phyloP scores from a whole-genome alignment of 1,140 invertebrate genomes.

The Tetramorium alpestre region DNA sequence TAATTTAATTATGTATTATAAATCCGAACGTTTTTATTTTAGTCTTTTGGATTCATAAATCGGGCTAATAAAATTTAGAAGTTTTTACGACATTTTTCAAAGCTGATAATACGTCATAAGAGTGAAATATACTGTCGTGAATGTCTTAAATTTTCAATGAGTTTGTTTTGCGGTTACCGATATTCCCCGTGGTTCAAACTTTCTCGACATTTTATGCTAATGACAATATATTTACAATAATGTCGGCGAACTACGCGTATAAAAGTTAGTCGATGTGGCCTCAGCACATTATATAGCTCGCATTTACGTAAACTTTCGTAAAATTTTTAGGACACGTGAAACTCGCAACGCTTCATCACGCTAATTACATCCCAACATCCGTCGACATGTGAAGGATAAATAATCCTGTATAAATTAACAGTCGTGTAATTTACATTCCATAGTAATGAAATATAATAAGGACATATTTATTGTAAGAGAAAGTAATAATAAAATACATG shows the following conservation, averaged over 20 bases:
- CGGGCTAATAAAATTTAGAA: neutral
- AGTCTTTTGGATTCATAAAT: neutral
- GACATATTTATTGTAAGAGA: neutral
- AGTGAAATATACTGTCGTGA: neutral
- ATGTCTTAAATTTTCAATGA: slow-evolving; percentile 44
- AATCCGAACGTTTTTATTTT: neutral
- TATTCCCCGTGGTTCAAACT: slow-evolving; percentile 32
- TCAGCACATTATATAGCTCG: neutral
- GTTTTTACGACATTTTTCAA: neutral
- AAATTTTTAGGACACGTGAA: slow-evolving; percentile 23
- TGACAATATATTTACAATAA: slow-evolving; percentile 46
- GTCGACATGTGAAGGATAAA: slow-evolving; percentile 1
- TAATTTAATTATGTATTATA: slow-evolving; percentile 6
- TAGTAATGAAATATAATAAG: neutral
- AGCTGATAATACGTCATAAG: neutral
- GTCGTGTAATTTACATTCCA: neutral
- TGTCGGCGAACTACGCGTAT: slow-evolving; percentile 17
- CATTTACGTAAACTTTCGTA: slow-evolving; percentile 45
- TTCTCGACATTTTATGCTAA: slow-evolving; percentile 35
- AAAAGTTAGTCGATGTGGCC: slow-evolving; percentile 44
- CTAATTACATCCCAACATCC: slow-evolving; percentile 42
- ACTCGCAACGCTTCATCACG: slow-evolving; percentile 15
- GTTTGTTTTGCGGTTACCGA: slow-evolving; percentile 17
- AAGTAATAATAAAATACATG: neutral
- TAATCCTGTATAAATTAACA: neutral